A percentile compares a stretch with the other conserved stretches of the same genome.
These are phyloP conservation scores for Hoplostethus mediterraneus DNA, from an alignment of 2,797 vertebrate genomes.

Conservation along the genomic window DNA sequence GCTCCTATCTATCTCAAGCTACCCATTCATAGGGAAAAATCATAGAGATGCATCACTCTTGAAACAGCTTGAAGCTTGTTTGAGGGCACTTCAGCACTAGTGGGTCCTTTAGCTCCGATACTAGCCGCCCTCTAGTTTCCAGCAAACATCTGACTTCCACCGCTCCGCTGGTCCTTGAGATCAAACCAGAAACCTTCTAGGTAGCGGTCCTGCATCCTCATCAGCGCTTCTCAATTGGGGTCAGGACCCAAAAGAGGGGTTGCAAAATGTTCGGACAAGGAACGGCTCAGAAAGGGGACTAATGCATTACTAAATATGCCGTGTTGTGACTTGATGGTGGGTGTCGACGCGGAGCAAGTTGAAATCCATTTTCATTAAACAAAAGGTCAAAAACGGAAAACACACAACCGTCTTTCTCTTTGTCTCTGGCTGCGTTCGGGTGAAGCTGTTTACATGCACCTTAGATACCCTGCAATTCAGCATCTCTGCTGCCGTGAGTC, in stretches of 20 bases:
- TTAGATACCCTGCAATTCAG: background rate
- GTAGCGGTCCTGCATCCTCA: too few species aligned
- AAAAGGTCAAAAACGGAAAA: too few species aligned
- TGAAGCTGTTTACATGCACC: slow-evolving; percentile 32
- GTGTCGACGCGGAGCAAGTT: background rate
- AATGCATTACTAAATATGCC: background rate
- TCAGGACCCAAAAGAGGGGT: background rate
- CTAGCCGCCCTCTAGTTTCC: too few species aligned
- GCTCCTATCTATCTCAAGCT: background rate
- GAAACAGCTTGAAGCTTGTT: too few species aligned
- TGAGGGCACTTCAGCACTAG: too few species aligned
- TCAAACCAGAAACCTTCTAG: too few species aligned
- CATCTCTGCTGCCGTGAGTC: slow-evolving; percentile 17
- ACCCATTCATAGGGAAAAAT: background rate
- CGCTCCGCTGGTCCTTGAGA: too few species aligned
- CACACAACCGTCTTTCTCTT: too few species aligned
- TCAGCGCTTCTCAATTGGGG: background rate
- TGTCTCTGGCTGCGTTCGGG: background rate
- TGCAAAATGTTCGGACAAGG: background rate
- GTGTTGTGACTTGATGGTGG: background rate
- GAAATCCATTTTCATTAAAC: background rate
- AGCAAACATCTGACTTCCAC: too few species aligned
- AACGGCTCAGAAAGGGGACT: background rate
- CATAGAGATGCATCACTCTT: too few species aligned
- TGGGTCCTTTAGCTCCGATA: too few species aligned